These are phyloP conservation scores for Drosophila peninsularis DNA, from an alignment of 2,888 invertebrate species.

Conservation along the genomic window DNA sequence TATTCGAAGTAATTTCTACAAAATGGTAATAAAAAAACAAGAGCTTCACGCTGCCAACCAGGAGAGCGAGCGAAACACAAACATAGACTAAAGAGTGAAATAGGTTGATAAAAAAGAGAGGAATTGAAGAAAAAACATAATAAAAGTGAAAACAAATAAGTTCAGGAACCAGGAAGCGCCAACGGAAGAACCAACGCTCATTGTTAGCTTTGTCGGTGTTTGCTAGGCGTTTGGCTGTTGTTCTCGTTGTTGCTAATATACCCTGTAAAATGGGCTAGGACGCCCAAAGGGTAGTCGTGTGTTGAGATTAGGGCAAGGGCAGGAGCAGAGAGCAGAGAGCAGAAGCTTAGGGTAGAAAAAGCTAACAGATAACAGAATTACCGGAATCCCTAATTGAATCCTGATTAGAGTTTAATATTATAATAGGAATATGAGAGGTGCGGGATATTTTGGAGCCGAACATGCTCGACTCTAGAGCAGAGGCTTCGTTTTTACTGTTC, in stretches of 20 bases:
- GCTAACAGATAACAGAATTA: not conserved
- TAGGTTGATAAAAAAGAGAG: not conserved
- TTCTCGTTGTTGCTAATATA: slow-evolving; percentile 29
- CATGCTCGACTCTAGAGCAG: slow-evolving; percentile 5
- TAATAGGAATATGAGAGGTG: not conserved
- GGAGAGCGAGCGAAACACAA: not conserved
- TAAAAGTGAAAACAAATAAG: slow-evolving; percentile 73
- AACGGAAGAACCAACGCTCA: slow-evolving; percentile 60
- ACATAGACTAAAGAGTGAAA: slow-evolving; percentile 5
- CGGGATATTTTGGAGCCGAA: not conserved
- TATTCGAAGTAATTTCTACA: slow-evolving; percentile 36
- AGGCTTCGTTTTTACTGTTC: slow-evolving; percentile 15
- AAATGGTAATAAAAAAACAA: slow-evolving; percentile 26
- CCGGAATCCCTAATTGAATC: not conserved
- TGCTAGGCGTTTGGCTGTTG: slow-evolving; percentile 42
- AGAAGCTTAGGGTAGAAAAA: not conserved
- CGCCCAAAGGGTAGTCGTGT: not conserved
- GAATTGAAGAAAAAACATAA: slow-evolving; percentile 34
- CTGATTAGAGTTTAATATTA: not conserved
- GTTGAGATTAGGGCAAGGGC: too few species aligned
- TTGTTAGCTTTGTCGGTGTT: slow-evolving; percentile 62
- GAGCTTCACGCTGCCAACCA: slow-evolving; percentile 11
- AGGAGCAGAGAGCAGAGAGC: too few species aligned
- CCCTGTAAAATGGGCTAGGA: slow-evolving; percentile 4
- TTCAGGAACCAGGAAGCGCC: slow-evolving; percentile 59